These are phyloP conservation scores for Lithobates sylvaticus DNA, from an alignment of 2,797 vertebrate genomes.

Conservation along the genomic window DNA sequence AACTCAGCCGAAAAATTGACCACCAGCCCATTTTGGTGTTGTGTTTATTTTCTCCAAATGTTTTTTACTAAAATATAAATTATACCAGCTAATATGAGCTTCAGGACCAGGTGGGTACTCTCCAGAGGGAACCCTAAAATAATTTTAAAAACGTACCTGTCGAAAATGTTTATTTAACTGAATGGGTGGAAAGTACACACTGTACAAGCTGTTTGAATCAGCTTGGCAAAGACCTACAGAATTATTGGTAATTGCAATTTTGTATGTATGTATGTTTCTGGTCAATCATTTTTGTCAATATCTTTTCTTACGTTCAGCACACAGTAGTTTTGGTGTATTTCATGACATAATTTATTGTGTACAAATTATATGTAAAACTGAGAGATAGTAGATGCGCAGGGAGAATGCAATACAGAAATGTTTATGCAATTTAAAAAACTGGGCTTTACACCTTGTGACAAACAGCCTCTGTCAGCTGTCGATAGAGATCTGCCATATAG, in stretches of 20 bases:
- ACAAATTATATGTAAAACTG: not conserved
- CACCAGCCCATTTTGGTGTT: no score
- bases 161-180: constrained; percentile 77
- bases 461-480: no score
- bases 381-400: not conserved
- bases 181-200: constrained; percentile 77
- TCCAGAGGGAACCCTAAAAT: no score
- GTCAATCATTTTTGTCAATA: constrained; percentile 12
- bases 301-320: not conserved
- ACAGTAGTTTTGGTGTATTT: not conserved
- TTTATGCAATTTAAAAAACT: no score
- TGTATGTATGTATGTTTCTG: constrained; percentile 54
- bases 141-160: constrained; percentile 71
- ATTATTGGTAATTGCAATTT: constrained; percentile 77
- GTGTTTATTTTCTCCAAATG: no score
- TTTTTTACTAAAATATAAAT: no score
- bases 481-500: no score
- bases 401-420: not conserved
- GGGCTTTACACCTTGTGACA: no score
- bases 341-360: not conserved
- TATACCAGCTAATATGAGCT: no score
- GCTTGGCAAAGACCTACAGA: constrained; percentile 74
- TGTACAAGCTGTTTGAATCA: constrained; percentile 75
- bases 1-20: no score
- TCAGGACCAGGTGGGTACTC: not conserved